Conservation (phyloP, 2,113 vertebrate genomes). For the Lampris megalopsis region DNA sequence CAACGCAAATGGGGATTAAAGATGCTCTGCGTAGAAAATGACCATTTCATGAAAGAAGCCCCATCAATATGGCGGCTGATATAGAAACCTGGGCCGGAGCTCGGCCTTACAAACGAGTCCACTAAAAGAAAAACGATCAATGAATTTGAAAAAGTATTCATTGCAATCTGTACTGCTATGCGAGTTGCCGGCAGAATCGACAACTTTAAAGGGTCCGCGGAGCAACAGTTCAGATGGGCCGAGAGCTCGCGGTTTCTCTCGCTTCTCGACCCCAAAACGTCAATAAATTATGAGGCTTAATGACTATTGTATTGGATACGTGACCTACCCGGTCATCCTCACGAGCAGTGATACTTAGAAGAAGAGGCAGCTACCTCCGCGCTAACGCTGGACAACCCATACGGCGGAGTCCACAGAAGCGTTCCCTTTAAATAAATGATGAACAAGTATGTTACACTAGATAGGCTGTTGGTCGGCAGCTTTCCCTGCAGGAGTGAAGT, state of each 20-base stretch:
- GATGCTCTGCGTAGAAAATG: background rate
- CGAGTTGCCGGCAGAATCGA: slow-evolving; percentile 54
- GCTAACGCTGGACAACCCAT: slow-evolving; percentile 52
- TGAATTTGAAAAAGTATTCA: slow-evolving; percentile 52
- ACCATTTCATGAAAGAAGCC: background rate
- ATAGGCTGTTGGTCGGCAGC: slow-evolving; percentile 68
- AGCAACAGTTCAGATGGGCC: slow-evolving; percentile 43
- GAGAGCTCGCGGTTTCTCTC: slow-evolving; percentile 38
- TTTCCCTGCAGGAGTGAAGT: slow-evolving; percentile 61
- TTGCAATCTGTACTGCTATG: slow-evolving; percentile 62
- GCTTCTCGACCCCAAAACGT: slow-evolving; percentile 5
- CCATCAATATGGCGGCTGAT: slow-evolving; percentile 51
- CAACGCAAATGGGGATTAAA: slow-evolving; percentile 39
- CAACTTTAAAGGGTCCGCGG: slow-evolving; percentile 45
- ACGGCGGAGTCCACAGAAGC: slow-evolving; percentile 60
- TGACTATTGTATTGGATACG: slow-evolving; percentile 44
- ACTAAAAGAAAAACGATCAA: too few species aligned
- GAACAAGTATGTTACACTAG: slow-evolving; percentile 70
- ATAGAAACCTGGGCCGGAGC: slow-evolving; percentile 53
- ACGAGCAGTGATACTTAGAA: slow-evolving; percentile 31
- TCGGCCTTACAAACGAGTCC: background rate
- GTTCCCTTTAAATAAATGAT: slow-evolving; percentile 74
- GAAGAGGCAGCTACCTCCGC: slow-evolving; percentile 52
- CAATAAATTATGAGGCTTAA: slow-evolving; percentile 68
- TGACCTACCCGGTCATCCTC: slow-evolving; percentile 19